Evolutionary conservation across 2,888 invertebrate genomes (phyloP).

Genomic region (Thalpophila matura): DNA sequence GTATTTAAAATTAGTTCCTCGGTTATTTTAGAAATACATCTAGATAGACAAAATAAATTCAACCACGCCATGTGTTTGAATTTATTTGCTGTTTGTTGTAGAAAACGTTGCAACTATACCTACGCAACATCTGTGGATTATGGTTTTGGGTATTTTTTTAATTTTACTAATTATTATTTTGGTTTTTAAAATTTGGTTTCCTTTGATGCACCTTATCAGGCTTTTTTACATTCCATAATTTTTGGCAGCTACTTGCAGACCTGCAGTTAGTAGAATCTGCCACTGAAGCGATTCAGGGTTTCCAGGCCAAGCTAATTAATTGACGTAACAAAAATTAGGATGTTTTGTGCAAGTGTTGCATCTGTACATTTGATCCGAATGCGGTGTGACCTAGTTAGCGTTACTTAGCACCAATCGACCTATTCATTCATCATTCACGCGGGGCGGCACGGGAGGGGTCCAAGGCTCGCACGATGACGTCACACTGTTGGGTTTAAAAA

Average conservation of each 20-base stretch:
- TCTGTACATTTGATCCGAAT: constrained; percentile 37
- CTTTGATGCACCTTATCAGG: not conserved
- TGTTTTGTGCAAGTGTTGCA: constrained; percentile 6
- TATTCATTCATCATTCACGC: constrained; percentile 87
- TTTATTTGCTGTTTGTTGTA: no score
- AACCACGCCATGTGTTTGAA: no score
- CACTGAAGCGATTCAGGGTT: not conserved
- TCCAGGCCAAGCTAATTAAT: not conserved
- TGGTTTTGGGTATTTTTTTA: no score
- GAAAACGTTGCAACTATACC: no score
- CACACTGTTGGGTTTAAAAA: constrained; percentile 83
- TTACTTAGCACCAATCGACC: constrained; percentile 77
- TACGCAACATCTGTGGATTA: no score
- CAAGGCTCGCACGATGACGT: constrained; percentile 82
- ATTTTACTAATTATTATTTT: no score
- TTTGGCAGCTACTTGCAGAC: not conserved
- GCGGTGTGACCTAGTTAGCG: constrained; percentile 70
- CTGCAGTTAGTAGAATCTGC: not conserved
- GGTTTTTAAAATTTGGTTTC: no score
- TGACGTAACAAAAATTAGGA: not conserved
- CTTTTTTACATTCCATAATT: not conserved
- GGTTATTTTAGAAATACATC: no score
- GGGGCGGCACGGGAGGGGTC: constrained; percentile 71
- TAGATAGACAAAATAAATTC: no score
- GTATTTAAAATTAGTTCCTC: no score